These are phyloP conservation scores for Amaurobius ferox DNA, from an alignment of 2,888 invertebrate species.

Conservation along the genomic window DNA sequence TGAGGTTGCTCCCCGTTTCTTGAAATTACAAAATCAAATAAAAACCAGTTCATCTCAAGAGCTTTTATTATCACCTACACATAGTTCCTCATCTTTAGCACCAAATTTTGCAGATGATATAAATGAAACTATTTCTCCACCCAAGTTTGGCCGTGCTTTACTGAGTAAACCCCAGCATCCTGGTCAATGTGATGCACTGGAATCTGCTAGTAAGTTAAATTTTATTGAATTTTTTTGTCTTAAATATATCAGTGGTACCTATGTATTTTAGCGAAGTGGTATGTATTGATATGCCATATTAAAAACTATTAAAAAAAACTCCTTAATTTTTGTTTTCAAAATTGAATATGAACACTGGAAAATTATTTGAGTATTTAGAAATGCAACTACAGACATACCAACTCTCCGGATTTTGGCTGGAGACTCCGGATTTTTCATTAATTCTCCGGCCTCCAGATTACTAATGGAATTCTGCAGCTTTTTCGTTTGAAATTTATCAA, in stretches of 20 bases:
- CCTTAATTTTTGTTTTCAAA: no score
- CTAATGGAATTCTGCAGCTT: no score
- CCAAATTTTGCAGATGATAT: background rate
- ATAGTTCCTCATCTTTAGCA: background rate
- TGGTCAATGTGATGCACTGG: background rate
- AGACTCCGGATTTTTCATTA: no score
- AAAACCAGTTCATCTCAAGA: background rate
- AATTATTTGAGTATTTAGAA: no score
- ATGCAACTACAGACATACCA: no score
- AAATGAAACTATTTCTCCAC: background rate
- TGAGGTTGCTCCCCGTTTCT: constrained; percentile 41
- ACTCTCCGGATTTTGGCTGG: no score
- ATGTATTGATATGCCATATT: background rate
- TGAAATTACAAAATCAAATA: constrained; percentile 7
- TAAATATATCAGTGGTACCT: no score
- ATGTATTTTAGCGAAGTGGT: background rate
- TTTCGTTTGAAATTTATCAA: no score
- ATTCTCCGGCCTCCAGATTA: no score
- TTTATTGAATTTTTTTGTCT: no score
- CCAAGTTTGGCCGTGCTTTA: background rate
- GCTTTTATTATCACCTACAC: background rate
- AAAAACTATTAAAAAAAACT: no score
- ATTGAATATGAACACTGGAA: no score
- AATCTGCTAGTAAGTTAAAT: constrained; percentile 3
- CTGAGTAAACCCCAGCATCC: background rate